Evolutionary conservation across 2,888 invertebrate species (phyloP), one percentile per base, ranked within the genome.

Genomic region (Himalopsyche anomala): DNA sequence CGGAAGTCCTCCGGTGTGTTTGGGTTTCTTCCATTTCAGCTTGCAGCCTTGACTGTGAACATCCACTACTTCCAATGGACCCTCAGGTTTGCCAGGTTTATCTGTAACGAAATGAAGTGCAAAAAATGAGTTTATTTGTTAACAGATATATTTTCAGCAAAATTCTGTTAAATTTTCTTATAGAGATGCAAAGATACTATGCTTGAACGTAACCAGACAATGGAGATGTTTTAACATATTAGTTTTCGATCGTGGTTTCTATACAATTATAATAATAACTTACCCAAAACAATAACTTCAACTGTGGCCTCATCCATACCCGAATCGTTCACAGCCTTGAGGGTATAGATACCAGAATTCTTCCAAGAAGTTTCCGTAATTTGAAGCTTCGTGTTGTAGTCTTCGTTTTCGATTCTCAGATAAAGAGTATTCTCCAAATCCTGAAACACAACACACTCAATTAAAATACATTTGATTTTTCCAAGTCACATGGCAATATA

Each of bases 221-320:
- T 40, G 40, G 6, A 45, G 8, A 45, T 45, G 8, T 42, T 42
- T 45, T 9, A 6, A 45, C 11, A 45, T 0, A 45, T 45, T 45
- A 11, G 45, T 45, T 45, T 45, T 45, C 45, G 45, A 45, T 45
- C 9, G 5, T 45, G 36, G 6, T 12, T 6, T 40, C 40, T 6
- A 3, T 40, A 40, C 1, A 40, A 40, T 40, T 45, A 45, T 3
- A 45, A 11, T 19, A 11, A 80, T 11, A 45, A 90, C 91, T 92
- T 92, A 94, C 96, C 96, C 80, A 97, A 93, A 83, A 98, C 95
- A 89, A 95, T 96, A 51, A 99, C 96, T 91, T 99, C 99, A 11
- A 99, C 97, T 0, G 97, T 96, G 80, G 98, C 99, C 91, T 98
- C 97, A 91, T 99, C 99, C 15, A 96, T 95, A 11, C 99, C 99